A percentile compares a stretch with the other conserved stretches of the same genome.
phyloP scores from a whole-genome alignment of 92 coral and sea anemone species.

The Scolanthus callimorphus region DNA sequence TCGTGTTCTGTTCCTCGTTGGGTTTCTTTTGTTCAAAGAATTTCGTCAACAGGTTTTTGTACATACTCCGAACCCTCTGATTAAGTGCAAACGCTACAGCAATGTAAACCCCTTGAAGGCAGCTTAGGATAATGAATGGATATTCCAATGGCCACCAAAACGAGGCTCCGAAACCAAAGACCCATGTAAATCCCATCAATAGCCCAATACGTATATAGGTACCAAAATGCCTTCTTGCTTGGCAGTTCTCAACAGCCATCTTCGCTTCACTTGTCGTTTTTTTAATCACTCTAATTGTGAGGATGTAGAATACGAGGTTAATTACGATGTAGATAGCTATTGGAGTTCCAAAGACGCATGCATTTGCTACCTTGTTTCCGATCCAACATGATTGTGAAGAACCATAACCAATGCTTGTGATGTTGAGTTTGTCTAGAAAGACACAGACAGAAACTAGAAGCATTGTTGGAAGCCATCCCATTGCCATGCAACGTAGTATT shows the following conservation, averaged over 20 bases:
- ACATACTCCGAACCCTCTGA: no score
- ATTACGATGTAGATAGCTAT: conserved; percentile 16
- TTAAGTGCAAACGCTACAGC: no score
- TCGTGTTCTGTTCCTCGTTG: no score
- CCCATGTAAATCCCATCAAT: conserved; percentile 46
- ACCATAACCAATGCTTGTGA: conserved; percentile 33
- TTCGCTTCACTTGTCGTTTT: conserved; percentile 24
- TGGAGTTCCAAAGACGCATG: conserved; percentile 36
- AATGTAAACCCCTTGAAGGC: no score
- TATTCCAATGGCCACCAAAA: no score
- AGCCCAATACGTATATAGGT: conserved; percentile 40
- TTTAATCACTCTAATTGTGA: conserved; percentile 39
- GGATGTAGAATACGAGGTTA: conserved; percentile 22
- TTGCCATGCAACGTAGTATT: conserved; percentile 36
- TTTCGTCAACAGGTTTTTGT: no score
- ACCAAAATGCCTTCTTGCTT: conserved; percentile 7
- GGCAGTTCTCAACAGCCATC: conserved; percentile 14
- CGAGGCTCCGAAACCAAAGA: conserved; percentile 23
- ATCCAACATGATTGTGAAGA: conserved; percentile 39
- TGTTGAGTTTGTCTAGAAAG: conserved; percentile 28
- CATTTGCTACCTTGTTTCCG: conserved; percentile 7
- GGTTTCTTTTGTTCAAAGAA: no score
- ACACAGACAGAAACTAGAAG: conserved; percentile 28
- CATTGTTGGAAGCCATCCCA: conserved; percentile 54
- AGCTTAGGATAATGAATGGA: no score